Evolutionary conservation across 2,113 vertebrate genomes (phyloP).

Genomic region (Elephas maximus): DNA sequence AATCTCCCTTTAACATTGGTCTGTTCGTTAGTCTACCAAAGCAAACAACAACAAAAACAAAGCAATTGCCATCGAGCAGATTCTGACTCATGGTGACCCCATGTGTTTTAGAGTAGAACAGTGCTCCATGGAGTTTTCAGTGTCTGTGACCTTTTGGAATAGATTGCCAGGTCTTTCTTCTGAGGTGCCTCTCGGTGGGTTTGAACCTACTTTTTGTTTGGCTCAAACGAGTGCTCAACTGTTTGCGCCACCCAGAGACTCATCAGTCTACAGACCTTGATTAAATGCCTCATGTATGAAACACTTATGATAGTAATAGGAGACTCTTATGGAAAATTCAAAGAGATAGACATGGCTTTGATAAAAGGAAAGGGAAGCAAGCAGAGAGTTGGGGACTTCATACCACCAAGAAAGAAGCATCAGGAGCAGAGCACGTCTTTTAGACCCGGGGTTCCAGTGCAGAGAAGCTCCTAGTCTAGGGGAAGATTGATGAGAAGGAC

Average conservation of each 20-base stretch:
- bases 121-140: neutral
- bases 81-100: neutral
- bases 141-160: neutral
- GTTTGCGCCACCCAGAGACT: neutral
- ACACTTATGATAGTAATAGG: neutral
- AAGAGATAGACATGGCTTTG: neutral
- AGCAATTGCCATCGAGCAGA: neutral
- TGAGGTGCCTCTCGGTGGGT: neutral
- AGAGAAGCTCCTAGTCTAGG: too few species aligned
- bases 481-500: too few species aligned
- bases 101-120: neutral
- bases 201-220: neutral
- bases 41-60: neutral
- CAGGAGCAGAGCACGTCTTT: too few species aligned
- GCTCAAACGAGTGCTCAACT: neutral
- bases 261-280: neutral
- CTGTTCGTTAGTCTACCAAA: neutral
- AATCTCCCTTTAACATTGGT: neutral
- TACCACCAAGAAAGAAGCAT: too few species aligned
- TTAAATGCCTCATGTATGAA: neutral
- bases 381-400: too few species aligned
- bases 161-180: neutral
- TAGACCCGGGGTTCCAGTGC: too few species aligned
- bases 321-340: neutral
- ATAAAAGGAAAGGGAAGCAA: too few species aligned